These are phyloP conservation scores for cat (Felis catus) DNA, from an alignment of 2,113 vertebrate species.

Conservation along the genomic window DNA sequence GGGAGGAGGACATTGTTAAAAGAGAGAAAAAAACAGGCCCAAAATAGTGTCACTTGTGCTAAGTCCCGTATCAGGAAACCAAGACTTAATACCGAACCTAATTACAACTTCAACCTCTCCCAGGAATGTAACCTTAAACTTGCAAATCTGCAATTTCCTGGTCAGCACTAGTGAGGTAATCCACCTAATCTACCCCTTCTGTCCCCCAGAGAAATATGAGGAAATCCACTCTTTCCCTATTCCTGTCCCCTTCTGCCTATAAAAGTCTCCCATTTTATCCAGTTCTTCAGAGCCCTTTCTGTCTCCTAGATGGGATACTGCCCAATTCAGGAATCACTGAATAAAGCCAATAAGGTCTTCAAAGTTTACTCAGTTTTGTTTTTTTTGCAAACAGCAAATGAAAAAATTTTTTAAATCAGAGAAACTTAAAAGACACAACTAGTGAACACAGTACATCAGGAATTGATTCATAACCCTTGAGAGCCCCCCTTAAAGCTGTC, in stretches of 20 bases:
- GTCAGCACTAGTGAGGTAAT: background rate
- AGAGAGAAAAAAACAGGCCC: background rate
- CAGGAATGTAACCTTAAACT: background rate
- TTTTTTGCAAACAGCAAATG: background rate
- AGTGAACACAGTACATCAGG: background rate
- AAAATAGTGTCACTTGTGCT: background rate
- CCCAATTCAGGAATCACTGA: background rate
- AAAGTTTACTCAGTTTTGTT: background rate
- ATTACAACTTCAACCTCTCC: background rate
- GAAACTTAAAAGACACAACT: background rate
- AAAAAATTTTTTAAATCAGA: background rate
- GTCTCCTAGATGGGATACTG: background rate
- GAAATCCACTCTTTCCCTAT: background rate
- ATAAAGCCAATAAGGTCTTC: background rate
- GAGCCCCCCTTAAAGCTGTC: background rate
- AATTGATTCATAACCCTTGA: background rate
- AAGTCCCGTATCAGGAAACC: background rate
- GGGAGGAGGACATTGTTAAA: background rate
- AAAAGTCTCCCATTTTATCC: background rate
- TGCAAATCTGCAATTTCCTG: background rate
- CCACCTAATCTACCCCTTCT: background rate
- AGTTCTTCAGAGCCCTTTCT: background rate
- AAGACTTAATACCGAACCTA: background rate
- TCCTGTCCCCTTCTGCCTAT: background rate
- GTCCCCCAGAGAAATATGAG: background rate